These are phyloP conservation scores for Brachystomella parvula DNA, from an alignment of 1,140 invertebrate species.

Conservation along the genomic window DNA sequence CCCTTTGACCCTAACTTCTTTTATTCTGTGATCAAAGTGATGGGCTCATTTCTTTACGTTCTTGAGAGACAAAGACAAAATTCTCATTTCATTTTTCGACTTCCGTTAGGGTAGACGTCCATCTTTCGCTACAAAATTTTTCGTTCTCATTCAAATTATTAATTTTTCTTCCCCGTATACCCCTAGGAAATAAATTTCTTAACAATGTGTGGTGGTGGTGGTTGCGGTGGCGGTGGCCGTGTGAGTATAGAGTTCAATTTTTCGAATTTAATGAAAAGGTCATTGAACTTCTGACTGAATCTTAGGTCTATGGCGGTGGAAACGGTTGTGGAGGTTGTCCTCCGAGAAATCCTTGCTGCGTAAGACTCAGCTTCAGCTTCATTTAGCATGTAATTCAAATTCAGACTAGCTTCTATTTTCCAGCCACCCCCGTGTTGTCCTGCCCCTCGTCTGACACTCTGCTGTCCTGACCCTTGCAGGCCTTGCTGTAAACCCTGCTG, in stretches of 20 bases:
- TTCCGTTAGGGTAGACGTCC: not conserved
- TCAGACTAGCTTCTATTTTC: not conserved
- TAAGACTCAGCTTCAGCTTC: not conserved
- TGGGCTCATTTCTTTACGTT: no score
- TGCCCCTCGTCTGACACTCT: slow-evolving; percentile 15
- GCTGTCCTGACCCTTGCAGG: slow-evolving; percentile 13
- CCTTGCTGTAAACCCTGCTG: slow-evolving; percentile 18
- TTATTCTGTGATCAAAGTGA: no score
- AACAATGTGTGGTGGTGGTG: not conserved
- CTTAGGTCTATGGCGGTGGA: not conserved
- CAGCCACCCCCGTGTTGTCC: slow-evolving; percentile 14
- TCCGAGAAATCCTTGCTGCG: not conserved
- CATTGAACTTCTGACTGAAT: not conserved
- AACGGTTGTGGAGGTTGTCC: not conserved
- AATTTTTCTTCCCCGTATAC: not conserved
- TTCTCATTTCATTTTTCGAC: not conserved
- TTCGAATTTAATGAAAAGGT: not conserved
- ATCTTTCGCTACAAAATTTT: not conserved
- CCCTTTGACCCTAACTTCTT: no score
- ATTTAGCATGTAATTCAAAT: not conserved
- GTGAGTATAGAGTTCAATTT: not conserved
- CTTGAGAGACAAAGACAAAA: not conserved
- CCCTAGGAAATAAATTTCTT: not conserved
- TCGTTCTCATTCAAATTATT: not conserved
- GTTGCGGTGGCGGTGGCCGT: not conserved